phyloP scores from a whole-genome alignment of 1,140 invertebrate genomes.

The Drosophila mayri region DNA sequence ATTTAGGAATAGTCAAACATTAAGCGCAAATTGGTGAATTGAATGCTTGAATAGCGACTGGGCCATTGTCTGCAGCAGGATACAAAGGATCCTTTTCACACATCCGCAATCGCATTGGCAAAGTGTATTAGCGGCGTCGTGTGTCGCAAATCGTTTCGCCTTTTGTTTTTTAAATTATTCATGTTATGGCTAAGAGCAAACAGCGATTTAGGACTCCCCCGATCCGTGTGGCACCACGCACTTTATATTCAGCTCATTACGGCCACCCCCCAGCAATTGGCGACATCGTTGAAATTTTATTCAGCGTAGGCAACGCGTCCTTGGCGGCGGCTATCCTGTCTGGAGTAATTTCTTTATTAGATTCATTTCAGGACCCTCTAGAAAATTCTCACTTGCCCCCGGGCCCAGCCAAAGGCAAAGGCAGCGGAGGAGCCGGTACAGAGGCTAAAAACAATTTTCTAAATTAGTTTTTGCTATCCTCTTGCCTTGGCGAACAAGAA shows the following conservation, averaged over 20 bases:
- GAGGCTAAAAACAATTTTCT: slow-evolving; percentile 77
- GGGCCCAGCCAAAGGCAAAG: slow-evolving; percentile 1
- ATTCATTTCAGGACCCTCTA: slow-evolving; percentile 60
- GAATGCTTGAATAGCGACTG: slow-evolving; percentile 38
- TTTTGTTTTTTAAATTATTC: slow-evolving; percentile 72
- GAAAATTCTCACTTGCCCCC: slow-evolving; percentile 45
- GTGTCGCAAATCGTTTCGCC: slow-evolving; percentile 47
- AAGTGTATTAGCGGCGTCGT: slow-evolving; percentile 42
- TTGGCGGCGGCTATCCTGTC: slow-evolving; percentile 49
- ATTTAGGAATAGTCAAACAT: slow-evolving; percentile 52
- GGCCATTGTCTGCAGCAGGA: slow-evolving; percentile 15
- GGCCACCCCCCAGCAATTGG: slow-evolving; percentile 60
- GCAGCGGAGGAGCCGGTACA: slow-evolving; percentile 3
- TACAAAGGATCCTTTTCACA: slow-evolving; percentile 43
- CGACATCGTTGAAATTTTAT: slow-evolving; percentile 62
- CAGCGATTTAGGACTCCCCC: slow-evolving; percentile 53
- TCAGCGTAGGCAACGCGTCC: slow-evolving; percentile 53
- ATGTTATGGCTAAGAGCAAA: slow-evolving; percentile 70
- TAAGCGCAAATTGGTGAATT: slow-evolving; percentile 50
- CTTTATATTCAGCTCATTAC: slow-evolving; percentile 82
- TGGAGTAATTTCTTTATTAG: slow-evolving; percentile 82
- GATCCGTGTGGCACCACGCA: slow-evolving; percentile 47
- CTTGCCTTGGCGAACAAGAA: not conserved
- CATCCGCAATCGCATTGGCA: slow-evolving; percentile 51
- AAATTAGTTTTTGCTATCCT: slow-evolving; percentile 58